Evolutionary conservation across 1,140 invertebrate genomes (phyloP).

Genomic region (Plutomurus gul): DNA sequence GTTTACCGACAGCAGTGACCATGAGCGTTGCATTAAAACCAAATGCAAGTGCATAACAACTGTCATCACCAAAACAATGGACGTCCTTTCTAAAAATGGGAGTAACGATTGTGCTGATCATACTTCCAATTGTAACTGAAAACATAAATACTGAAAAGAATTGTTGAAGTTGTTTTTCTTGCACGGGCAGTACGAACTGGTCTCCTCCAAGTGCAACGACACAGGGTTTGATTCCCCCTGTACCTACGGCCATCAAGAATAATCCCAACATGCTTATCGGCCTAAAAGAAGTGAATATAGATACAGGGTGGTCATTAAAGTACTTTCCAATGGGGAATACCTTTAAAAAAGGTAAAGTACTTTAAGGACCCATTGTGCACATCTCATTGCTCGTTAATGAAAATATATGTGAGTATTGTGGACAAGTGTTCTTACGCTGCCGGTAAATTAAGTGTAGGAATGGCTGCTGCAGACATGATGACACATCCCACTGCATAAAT

Average conservation of each 20-base stretch:
- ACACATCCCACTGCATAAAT: slow-evolving; percentile 63
- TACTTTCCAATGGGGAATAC: too few species aligned
- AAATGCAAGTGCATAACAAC: slow-evolving; percentile 67
- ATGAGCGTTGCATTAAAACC: slow-evolving; percentile 65
- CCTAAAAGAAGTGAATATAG: slow-evolving; percentile 51
- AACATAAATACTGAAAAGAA: slow-evolving; percentile 68
- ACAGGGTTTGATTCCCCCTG: slow-evolving; percentile 66
- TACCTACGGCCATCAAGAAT: slow-evolving; percentile 63
- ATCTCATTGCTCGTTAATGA: slow-evolving; percentile 18
- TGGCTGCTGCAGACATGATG: slow-evolving; percentile 60
- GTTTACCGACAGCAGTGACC: slow-evolving; percentile 57
- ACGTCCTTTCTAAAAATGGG: slow-evolving; percentile 63
- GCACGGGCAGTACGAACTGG: slow-evolving; percentile 61
- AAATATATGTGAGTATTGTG: slow-evolving; percentile 31
- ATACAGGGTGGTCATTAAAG: neutral
- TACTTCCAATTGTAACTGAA: slow-evolving; percentile 65
- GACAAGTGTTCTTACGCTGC: slow-evolving; percentile 44
- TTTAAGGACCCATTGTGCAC: slow-evolving; percentile 28
- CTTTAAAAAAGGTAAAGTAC: too few species aligned
- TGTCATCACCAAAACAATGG: slow-evolving; percentile 61
- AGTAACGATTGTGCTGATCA: slow-evolving; percentile 64
- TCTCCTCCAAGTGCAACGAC: slow-evolving; percentile 69
- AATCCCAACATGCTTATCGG: slow-evolving; percentile 59
- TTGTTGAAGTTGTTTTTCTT: slow-evolving; percentile 58
- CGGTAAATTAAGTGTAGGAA: slow-evolving; percentile 44